A percentile compares a stretch with the other conserved stretches of the same genome.
Evolutionary conservation across 2,797 vertebrate species (phyloP).

Genomic region (Muscicapa striata): DNA sequence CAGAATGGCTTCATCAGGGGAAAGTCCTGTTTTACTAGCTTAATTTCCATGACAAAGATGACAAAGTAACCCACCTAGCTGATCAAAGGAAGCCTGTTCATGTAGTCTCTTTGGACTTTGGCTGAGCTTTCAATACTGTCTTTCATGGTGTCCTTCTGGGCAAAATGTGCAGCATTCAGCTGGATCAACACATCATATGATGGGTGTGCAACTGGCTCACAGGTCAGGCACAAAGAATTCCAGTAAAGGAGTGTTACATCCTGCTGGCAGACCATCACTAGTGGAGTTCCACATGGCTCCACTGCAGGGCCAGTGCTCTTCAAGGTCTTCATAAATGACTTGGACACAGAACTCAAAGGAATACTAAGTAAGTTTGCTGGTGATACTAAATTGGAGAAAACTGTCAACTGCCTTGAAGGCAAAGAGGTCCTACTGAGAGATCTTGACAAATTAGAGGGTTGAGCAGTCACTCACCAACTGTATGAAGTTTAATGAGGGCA

Average conservation of each 20-base stretch:
- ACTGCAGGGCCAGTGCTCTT: background rate
- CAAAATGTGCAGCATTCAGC: background rate
- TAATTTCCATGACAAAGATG: background rate
- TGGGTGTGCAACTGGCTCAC: background rate
- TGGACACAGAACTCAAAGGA: background rate
- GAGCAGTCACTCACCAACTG: background rate
- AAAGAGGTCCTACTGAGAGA: background rate
- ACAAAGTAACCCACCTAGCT: background rate
- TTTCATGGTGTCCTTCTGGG: background rate
- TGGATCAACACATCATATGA: background rate
- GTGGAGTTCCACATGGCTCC: background rate
- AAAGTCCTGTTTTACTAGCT: background rate
- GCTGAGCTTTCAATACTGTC: background rate
- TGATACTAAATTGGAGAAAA: background rate
- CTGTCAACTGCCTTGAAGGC: background rate
- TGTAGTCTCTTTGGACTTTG: background rate
- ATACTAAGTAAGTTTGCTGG: background rate
- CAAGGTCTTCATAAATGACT: background rate
- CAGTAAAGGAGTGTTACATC: background rate
- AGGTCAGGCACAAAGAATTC: background rate
- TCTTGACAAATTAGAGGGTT: background rate
- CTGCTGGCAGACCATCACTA: background rate
- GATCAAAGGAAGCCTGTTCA: background rate
- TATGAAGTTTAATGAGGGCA: background rate
- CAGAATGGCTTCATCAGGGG: background rate